Evolutionary conservation across 1,140 invertebrate genomes (phyloP).

Genomic region (Brachionus plicatilis): DNA sequence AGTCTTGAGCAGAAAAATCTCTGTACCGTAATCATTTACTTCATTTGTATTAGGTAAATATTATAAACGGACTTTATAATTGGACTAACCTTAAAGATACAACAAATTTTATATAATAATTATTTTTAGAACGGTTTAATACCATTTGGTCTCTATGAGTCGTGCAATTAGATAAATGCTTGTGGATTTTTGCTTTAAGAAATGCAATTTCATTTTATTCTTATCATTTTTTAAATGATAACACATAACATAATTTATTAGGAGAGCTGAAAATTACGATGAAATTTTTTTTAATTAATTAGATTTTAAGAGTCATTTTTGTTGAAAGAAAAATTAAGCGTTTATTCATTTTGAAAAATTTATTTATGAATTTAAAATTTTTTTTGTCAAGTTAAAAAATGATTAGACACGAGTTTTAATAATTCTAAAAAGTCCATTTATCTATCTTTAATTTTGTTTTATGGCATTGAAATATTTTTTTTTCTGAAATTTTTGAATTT

Average conservation of each 20-base stretch:
- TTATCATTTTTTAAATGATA: too few species aligned
- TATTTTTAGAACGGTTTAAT: neutral
- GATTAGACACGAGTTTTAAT: too few species aligned
- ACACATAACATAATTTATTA: too few species aligned
- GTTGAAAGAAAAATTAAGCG: neutral
- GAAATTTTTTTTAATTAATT: neutral
- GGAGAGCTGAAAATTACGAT: too few species aligned
- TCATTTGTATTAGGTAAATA: neutral
- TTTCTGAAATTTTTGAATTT: too few species aligned
- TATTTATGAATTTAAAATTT: too few species aligned
- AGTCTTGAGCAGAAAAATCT: neutral
- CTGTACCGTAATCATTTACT: neutral
- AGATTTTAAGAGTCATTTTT: neutral
- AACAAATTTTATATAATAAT: slow-evolving; percentile 26
- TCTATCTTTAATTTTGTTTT: too few species aligned
- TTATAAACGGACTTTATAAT: neutral
- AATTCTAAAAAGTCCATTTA: too few species aligned
- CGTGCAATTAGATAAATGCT: neutral
- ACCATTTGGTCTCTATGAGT: neutral
- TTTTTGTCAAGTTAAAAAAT: too few species aligned
- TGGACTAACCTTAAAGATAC: slow-evolving; percentile 13
- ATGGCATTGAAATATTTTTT: too few species aligned
- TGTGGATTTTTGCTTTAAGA: neutral
- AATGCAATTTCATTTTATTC: neutral
- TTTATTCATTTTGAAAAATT: too few species aligned